A percentile compares a stretch with the other conserved stretches of the same genome.
Evolutionary conservation across 2,888 invertebrate species (phyloP).

Genomic region (Fragum whitleyi): DNA sequence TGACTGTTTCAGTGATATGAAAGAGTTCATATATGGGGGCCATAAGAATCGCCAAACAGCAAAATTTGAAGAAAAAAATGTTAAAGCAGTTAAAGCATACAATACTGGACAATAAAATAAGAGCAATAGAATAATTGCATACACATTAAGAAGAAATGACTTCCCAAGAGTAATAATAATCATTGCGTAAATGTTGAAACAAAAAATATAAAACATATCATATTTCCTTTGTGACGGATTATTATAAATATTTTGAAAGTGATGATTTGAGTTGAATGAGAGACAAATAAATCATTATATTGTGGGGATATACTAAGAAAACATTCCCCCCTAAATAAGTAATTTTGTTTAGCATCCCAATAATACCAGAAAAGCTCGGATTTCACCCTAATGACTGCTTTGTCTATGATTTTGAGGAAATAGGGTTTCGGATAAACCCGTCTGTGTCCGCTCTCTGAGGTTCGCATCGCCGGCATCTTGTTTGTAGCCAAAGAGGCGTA

Average conservation of each 20-base stretch:
- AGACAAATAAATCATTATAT: constrained; percentile 11
- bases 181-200: too few species aligned
- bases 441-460: not conserved
- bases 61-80: too few species aligned
- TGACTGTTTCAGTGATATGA: too few species aligned
- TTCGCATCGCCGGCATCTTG: not conserved
- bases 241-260: constrained; percentile 16
- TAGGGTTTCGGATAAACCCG: constrained; percentile 1
- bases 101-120: too few species aligned
- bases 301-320: not conserved
- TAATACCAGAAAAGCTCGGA: constrained; percentile 2
- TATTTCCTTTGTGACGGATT: not conserved
- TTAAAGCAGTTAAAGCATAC: too few species aligned
- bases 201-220: not conserved
- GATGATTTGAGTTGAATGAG: constrained; percentile 9
- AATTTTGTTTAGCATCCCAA: constrained; percentile 13
- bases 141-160: too few species aligned
- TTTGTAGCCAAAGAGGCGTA: constrained; percentile 1
- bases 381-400: constrained; percentile 9
- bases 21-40: too few species aligned
- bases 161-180: too few species aligned
- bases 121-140: too few species aligned
- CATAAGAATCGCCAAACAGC: too few species aligned
- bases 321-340: constrained; percentile 1
- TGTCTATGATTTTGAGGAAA: not conserved